Evolutionary conservation across 2,888 invertebrate species (phyloP).

Genomic region (Nineta flava): DNA sequence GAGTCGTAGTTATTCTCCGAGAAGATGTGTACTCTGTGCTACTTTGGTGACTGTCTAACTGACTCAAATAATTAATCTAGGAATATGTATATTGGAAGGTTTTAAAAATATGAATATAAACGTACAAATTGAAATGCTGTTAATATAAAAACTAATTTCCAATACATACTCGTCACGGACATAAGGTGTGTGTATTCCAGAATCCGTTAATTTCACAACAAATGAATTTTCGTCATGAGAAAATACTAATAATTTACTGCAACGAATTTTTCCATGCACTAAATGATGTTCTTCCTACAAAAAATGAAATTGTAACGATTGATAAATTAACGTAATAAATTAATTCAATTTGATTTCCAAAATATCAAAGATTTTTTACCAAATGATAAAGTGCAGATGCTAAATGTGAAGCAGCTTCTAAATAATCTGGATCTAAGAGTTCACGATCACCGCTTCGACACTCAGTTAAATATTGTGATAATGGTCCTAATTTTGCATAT

Average conservation of each 20-base stretch:
- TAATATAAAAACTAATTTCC: slow-evolving; percentile 1
- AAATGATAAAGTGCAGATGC: slow-evolving; percentile 78
- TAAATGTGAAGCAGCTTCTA: slow-evolving; percentile 66
- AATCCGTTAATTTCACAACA: slow-evolving; percentile 68
- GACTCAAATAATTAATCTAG: no score
- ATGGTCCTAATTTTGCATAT: slow-evolving; percentile 58
- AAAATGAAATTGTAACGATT: not conserved
- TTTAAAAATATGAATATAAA: no score
- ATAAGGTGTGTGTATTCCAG: slow-evolving; percentile 51
- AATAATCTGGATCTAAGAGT: slow-evolving; percentile 48
- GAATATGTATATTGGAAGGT: no score
- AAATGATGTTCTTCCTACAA: slow-evolving; percentile 57
- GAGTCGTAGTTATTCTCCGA: no score
- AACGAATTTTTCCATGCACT: slow-evolving; percentile 73
- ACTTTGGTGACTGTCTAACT: no score
- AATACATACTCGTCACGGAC: slow-evolving; percentile 46
- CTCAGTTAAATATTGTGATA: slow-evolving; percentile 52
- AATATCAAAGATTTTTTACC: slow-evolving; percentile 28
- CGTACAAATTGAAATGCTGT: no score
- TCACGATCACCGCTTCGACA: slow-evolving; percentile 20
- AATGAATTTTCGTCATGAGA: slow-evolving; percentile 51
- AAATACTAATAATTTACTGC: slow-evolving; percentile 65
- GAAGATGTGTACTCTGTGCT: no score
- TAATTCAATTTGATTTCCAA: not conserved
- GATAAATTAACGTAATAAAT: slow-evolving; percentile 8